phyloP scores from a whole-genome alignment of 2,888 invertebrate species.

The Trachelus troglodyta region DNA sequence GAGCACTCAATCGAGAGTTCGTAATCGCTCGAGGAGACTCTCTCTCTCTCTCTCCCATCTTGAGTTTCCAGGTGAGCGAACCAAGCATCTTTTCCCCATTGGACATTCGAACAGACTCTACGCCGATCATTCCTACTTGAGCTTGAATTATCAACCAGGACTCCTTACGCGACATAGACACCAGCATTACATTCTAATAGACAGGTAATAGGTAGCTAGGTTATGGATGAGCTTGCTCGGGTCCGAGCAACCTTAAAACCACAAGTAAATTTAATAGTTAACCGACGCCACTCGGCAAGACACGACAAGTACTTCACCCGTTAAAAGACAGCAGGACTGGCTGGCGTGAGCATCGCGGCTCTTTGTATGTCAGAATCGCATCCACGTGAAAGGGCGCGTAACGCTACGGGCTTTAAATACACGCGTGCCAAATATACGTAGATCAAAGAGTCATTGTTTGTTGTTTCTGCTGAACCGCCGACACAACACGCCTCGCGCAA shows the following conservation, averaged over 20 bases:
- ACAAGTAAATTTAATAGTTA: not conserved
- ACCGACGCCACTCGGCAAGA: not conserved
- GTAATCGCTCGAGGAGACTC: not conserved
- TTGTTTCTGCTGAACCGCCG: not conserved
- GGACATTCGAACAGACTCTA: not conserved
- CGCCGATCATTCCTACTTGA: not conserved
- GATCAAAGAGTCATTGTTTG: conserved; percentile 4
- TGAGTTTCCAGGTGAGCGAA: not conserved
- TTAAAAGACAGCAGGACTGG: not conserved
- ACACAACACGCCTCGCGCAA: not conserved
- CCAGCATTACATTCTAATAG: not conserved
- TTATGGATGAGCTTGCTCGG: not conserved
- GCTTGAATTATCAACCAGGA: not conserved
- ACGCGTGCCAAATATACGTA: not conserved
- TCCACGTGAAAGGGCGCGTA: not conserved
- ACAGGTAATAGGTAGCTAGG: not conserved
- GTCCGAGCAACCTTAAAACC: not conserved
- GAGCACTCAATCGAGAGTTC: not conserved
- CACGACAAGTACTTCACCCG: not conserved
- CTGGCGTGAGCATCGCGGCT: not conserved
- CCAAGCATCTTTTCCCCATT: not conserved
- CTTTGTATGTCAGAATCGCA: not conserved
- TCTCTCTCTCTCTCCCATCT: not conserved
- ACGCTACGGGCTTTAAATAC: not conserved
- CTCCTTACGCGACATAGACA: not conserved